phyloP scores from a whole-genome alignment of 2,113 vertebrate genomes.

The Menidia beryllina region DNA sequence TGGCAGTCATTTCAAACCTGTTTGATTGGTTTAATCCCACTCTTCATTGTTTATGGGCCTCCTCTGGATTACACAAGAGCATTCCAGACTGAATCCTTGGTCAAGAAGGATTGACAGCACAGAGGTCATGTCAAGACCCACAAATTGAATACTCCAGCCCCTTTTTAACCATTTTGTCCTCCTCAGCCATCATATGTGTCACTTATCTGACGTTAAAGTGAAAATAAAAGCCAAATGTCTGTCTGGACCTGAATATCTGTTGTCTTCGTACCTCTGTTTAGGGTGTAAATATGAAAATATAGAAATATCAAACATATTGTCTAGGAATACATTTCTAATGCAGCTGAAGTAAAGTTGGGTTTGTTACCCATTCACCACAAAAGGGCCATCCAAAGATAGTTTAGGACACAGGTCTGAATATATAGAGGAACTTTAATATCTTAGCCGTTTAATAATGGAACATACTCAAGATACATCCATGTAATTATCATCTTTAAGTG shows the following conservation, averaged over 20 bases:
- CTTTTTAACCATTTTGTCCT: background rate
- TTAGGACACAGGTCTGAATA: no score
- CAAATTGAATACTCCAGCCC: background rate
- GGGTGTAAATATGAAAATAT: no score
- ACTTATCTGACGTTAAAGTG: background rate
- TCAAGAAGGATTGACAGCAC: conserved; percentile 7
- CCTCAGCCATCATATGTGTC: no score
- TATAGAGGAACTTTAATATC: no score
- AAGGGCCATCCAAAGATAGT: background rate
- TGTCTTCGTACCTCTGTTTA: background rate
- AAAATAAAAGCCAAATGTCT: background rate
- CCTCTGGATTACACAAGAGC: background rate
- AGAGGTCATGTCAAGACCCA: background rate
- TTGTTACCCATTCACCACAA: background rate
- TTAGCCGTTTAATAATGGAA: no score
- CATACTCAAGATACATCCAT: no score
- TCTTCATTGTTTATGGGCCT: conserved; percentile 13
- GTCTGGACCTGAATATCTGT: background rate
- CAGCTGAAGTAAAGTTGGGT: background rate
- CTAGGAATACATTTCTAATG: background rate
- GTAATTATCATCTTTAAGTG: no score
- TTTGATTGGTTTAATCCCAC: conserved; percentile 25
- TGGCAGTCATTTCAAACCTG: conserved; percentile 9
- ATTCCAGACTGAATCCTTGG: conserved; percentile 1
- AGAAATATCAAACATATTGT: background rate